These are phyloP conservation scores for Odocoileus hemionus DNA, from an alignment of 2,113 vertebrate genomes.

Conservation along the genomic window DNA sequence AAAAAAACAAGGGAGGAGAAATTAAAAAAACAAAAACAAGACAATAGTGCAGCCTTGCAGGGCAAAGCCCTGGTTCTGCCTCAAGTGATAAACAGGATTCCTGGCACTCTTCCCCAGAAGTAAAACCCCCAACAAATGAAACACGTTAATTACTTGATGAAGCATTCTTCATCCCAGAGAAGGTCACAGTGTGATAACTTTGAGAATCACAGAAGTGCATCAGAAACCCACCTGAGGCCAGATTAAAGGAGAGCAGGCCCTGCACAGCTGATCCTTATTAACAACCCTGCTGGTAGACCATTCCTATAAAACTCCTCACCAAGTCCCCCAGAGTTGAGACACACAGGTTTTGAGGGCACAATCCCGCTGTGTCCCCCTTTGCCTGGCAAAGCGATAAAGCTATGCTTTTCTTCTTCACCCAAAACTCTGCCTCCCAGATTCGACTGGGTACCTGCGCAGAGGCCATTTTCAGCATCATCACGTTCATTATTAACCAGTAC, in stretches of 20 bases:
- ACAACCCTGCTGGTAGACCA: not conserved
- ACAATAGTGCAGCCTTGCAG: not conserved
- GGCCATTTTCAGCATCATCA: not conserved
- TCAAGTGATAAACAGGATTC: not conserved
- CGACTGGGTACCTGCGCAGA: fast-evolving
- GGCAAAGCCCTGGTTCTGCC: not conserved
- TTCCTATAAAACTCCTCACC: not conserved
- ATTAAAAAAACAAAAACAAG: not conserved
- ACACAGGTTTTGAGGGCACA: not conserved
- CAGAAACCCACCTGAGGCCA: not conserved
- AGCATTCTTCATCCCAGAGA: not conserved
- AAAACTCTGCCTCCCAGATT: not conserved
- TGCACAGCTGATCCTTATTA: not conserved
- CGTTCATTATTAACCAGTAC: not conserved
- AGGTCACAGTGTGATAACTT: not conserved
- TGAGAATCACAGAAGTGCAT: not conserved
- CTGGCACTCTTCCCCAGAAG: not conserved
- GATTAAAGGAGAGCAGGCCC: not conserved
- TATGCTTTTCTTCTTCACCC: not conserved
- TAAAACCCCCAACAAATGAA: not conserved
- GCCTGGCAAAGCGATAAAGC: not conserved
- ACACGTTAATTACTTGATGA: not conserved
- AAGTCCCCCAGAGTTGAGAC: not conserved
- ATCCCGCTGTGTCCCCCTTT: not conserved
- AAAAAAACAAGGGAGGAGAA: not conserved